Percentiles rank a stretch among this genome's conserved stretches.
Conservation (phyloP, 37 sponge, comb jelly and placozoan species). For the Agelas oroides region DNA sequence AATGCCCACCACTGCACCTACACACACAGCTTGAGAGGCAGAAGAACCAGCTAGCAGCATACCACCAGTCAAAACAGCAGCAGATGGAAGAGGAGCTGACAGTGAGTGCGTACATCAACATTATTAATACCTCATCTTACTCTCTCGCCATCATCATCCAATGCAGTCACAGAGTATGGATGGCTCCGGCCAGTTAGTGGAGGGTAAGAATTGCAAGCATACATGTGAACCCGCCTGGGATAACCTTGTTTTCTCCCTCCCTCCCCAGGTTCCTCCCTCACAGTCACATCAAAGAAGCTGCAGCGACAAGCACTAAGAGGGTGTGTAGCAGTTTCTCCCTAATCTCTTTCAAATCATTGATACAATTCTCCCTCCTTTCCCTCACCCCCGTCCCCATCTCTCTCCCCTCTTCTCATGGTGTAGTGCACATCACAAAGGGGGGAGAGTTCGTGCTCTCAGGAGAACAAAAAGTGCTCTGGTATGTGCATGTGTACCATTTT, state of each 20-base stretch:
- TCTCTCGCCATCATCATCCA: neutral
- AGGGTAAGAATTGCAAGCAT: too few relatives aligned
- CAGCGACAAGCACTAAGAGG: conserved; percentile 16
- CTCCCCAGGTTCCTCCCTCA: too few relatives aligned
- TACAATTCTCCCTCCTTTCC: too few relatives aligned
- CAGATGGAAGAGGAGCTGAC: neutral
- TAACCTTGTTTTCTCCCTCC: too few relatives aligned
- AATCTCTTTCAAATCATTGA: too few relatives aligned
- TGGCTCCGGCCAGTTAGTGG: too few relatives aligned
- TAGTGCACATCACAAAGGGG: too few relatives aligned
- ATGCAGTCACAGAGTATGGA: neutral
- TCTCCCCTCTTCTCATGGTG: too few relatives aligned
- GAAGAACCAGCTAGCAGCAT: neutral
- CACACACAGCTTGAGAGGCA: conserved; percentile 1
- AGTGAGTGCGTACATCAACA: too few relatives aligned
- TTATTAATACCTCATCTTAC: neutral
- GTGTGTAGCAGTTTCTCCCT: too few relatives aligned
- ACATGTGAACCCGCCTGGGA: neutral
- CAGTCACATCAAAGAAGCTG: conserved; percentile 13
- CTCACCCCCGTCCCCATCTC: too few relatives aligned
- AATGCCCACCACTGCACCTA: too few relatives aligned
- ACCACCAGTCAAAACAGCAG: neutral
- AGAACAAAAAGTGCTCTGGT: conserved; percentile 13
- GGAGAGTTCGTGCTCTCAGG: neutral
- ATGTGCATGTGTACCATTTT: conserved; percentile 9